Base-by-base conservation (phyloP, 2,888 invertebrate species). In the Pheosia gnoma region DNA sequence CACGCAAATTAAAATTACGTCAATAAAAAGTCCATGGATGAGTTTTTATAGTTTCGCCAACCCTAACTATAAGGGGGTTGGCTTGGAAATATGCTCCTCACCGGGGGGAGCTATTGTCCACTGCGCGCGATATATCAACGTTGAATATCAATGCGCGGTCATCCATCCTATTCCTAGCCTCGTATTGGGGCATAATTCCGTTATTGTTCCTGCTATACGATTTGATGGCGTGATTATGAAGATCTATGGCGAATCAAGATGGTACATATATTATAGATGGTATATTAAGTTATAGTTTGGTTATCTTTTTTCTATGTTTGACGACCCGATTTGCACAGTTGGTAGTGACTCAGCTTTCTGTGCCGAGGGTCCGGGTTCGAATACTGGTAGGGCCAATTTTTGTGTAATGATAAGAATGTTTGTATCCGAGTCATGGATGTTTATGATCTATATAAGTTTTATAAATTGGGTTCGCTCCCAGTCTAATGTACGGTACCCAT, bases 81-180 rank as follows among this genome's bases (percentile, higher is more conserved):
- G 76, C 67, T 70, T 80, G 83, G 80, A 80, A 82, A 79, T 81
- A 82, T 82, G 81, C 77, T 81, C 81, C 80, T 74, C 78, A 76
- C 74, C 71, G 72, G 84, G 85, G 85, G 57, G 81, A 77, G 80
- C 85, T 80, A 86, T 89, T 87, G 87, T 89, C 85, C 85, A 80
- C 72, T 74, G 78, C 79, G 78, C 79, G 75, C 83, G 82, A 89
- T 89, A 89, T 85, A 89, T 89, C 90, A 89, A 85, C 83, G 88
- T 86, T 84, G 88, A 86, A 90, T 89, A 88, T 87, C 88, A 86
- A 89, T 89, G 88, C 75, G 79, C 71, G 81, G 79, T 80, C 87
- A 89, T 89, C 85, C 83, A 88, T 89, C 84, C 78, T 70, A 69
- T 70, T 75, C 79, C 76, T 80, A 78, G 77, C 73, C 83, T 83